Evolutionary conservation across 2,113 vertebrate species (phyloP).

Genomic region (Glaucomys volans): DNA sequence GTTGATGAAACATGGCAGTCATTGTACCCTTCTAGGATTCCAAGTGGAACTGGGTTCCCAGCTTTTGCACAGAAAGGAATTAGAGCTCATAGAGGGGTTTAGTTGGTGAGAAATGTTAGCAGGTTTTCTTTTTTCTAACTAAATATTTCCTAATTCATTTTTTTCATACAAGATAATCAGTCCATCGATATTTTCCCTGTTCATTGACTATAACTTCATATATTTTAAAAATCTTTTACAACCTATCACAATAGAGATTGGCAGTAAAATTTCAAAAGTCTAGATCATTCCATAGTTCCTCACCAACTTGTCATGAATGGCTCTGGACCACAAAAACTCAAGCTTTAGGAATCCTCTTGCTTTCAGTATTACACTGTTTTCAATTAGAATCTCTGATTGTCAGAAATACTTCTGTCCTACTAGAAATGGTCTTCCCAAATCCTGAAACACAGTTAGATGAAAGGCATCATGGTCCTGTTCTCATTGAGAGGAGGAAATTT

Average conservation of each 20-base stretch:
- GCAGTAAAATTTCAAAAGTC: neutral
- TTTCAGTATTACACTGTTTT: neutral
- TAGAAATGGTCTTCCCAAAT: neutral
- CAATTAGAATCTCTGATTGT: neutral
- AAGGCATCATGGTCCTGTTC: neutral
- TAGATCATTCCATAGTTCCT: neutral
- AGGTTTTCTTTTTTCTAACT: neutral
- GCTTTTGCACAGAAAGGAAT: conserved; percentile 57
- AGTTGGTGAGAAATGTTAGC: conserved; percentile 8
- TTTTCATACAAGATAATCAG: neutral
- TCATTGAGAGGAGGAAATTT: neutral
- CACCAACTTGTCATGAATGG: neutral
- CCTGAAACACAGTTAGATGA: neutral
- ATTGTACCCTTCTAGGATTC: conserved; percentile 77
- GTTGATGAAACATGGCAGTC: conserved; percentile 79
- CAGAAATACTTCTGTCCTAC: neutral
- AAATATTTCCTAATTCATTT: neutral
- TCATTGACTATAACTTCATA: neutral
- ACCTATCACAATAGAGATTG: neutral
- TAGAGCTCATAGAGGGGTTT: conserved; percentile 35
- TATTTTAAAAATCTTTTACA: neutral
- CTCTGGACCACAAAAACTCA: neutral
- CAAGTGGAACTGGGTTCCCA: conserved; percentile 75
- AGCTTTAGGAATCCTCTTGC: neutral
- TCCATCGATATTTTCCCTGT: neutral